Conservation (phyloP, 2,797 vertebrate species). For the Semaprochilodus insignis region DNA sequence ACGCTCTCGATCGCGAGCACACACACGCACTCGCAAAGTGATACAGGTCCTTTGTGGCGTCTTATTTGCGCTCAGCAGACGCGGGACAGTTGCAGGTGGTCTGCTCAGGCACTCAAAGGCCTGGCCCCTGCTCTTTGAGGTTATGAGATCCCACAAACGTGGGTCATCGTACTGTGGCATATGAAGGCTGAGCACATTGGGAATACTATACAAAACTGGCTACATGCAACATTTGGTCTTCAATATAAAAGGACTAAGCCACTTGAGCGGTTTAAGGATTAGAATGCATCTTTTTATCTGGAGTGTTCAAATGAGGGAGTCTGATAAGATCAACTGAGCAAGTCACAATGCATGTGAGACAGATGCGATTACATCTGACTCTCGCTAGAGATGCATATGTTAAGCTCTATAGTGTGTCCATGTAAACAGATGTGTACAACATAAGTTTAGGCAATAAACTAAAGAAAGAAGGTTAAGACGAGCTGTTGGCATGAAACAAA, state of each 20-base stretch:
- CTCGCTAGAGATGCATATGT: slow-evolving; percentile 35
- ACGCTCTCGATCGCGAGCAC: slow-evolving; percentile 32
- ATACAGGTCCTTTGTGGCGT: slow-evolving; percentile 19
- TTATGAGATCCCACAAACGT: slow-evolving; percentile 9
- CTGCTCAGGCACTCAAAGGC: slow-evolving; percentile 22
- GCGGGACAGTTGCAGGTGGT: slow-evolving; percentile 33
- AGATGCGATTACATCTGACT: slow-evolving; percentile 48
- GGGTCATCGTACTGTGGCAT: slow-evolving; percentile 33
- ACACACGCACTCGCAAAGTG: slow-evolving; percentile 21
- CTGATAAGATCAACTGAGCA: slow-evolving; percentile 39
- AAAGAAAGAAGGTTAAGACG: too few relatives aligned
- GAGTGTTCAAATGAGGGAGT: slow-evolving; percentile 28
- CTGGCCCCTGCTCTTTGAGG: slow-evolving; percentile 44
- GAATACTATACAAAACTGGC: slow-evolving; percentile 17
- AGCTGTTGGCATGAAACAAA: too few relatives aligned
- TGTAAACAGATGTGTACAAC: neutral
- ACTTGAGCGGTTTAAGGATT: slow-evolving; percentile 55
- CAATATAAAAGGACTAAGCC: slow-evolving; percentile 33
- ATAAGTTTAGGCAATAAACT: neutral
- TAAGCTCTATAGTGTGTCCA: neutral
- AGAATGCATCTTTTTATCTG: slow-evolving; percentile 35
- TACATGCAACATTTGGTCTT: slow-evolving; percentile 40
- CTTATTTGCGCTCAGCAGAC: slow-evolving; percentile 53
- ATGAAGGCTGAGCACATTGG: slow-evolving; percentile 29
- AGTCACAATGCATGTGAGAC: slow-evolving; percentile 23